A percentile compares a stretch with the other conserved stretches of the same genome.
These are phyloP conservation scores for Cyprinodon tularosa DNA, from an alignment of 2,113 vertebrate genomes.

Conservation along the genomic window DNA sequence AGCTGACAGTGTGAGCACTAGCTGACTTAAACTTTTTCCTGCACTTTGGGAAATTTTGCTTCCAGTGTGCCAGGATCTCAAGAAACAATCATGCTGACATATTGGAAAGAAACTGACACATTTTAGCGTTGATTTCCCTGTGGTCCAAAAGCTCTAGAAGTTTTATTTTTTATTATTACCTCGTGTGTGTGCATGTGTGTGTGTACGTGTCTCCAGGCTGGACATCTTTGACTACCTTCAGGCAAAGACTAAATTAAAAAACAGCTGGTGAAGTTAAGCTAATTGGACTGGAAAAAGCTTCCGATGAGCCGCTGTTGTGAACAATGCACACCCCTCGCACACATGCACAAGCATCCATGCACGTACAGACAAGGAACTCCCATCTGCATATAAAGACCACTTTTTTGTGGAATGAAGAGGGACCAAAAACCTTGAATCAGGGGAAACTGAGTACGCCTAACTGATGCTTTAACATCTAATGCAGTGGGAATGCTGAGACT, in stretches of 20 bases:
- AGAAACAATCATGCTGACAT: slow-evolving; percentile 24
- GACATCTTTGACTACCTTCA: slow-evolving; percentile 27
- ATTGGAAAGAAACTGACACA: slow-evolving; percentile 23
- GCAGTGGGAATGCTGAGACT: slow-evolving; percentile 45
- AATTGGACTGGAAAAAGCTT: slow-evolving; percentile 28
- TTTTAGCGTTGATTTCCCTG: slow-evolving; percentile 39
- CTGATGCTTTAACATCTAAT: slow-evolving; percentile 50
- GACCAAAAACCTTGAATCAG: slow-evolving; percentile 73
- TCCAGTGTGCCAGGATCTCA: slow-evolving; percentile 15
- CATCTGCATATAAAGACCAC: slow-evolving; percentile 48
- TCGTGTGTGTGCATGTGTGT: neutral
- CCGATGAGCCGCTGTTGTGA: slow-evolving; percentile 30
- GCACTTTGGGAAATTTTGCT: slow-evolving; percentile 16
- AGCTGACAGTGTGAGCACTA: neutral
- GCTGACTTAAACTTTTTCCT: neutral
- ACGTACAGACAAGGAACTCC: slow-evolving; percentile 7
- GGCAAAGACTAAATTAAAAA: slow-evolving; percentile 21
- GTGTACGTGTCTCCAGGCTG: slow-evolving; percentile 30
- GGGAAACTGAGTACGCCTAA: slow-evolving; percentile 65
- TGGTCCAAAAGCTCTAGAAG: slow-evolving; percentile 11
- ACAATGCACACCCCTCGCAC: slow-evolving; percentile 50
- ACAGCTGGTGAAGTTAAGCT: slow-evolving; percentile 16
- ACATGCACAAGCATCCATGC: slow-evolving; percentile 33
- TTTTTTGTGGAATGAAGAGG: slow-evolving; percentile 52
- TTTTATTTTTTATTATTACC: slow-evolving; percentile 15